A percentile compares a stretch with the other conserved stretches of the same genome.
phyloP scores from a whole-genome alignment of 2,113 vertebrate genomes.

The pig (Sus scrofa) region DNA sequence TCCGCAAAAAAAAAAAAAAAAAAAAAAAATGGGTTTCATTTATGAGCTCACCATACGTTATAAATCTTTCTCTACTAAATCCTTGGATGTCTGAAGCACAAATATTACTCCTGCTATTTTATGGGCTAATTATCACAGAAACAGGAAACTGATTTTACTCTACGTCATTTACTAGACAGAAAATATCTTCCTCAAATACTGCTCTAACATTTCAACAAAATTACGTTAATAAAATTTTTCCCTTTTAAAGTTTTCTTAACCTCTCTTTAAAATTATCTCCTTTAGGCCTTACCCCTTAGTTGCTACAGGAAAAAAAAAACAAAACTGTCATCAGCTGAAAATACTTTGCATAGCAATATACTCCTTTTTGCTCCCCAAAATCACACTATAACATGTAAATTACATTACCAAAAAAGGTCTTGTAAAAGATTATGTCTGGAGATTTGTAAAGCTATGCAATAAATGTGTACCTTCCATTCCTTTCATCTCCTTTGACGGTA shows the following conservation, averaged over 20 bases:
- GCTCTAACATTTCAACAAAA: constrained; percentile 38
- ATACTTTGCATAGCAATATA: constrained; percentile 52
- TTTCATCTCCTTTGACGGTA: constrained; percentile 83
- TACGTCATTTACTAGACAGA: background rate
- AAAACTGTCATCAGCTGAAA: background rate
- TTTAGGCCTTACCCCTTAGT: constrained; percentile 3
- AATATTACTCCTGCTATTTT: background rate
- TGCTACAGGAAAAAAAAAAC: background rate
- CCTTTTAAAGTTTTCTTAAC: background rate
- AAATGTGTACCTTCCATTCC: constrained; percentile 80
- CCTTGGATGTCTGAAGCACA: background rate
- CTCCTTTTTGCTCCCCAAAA: constrained; percentile 30
- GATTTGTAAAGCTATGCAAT: background rate
- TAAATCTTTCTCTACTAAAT: constrained; percentile 55
- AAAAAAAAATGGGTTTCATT: constrained; percentile 33
- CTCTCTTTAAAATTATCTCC: constrained; percentile 42
- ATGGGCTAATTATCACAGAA: background rate
- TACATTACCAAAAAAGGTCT: background rate
- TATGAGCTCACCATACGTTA: constrained; percentile 39
- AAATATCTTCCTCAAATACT: constrained; percentile 28
- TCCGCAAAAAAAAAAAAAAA: too few relatives aligned
- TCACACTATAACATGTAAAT: constrained; percentile 25
- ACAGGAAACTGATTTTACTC: background rate
- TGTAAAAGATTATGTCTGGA: background rate
- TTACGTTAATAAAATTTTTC: background rate